Evolutionary conservation across 2,113 vertebrate genomes (phyloP), one percentile per base, ranked within the genome.

Genomic region (Antigone vipio): DNA sequence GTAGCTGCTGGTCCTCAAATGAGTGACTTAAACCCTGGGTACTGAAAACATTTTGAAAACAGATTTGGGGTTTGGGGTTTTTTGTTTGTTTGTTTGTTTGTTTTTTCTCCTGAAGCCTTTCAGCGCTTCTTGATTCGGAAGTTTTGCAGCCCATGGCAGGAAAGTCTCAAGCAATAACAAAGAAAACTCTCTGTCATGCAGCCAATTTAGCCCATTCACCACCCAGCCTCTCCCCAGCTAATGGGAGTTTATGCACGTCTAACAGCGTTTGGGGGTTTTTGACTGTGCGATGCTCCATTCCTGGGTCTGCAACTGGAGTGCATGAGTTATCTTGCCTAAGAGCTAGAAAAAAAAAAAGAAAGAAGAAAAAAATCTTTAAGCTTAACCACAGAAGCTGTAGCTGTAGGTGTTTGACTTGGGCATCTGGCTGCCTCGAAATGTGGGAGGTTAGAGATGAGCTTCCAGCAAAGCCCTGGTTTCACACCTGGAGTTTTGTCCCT

Each of bases 241-340:
- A 22, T 13, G 44, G 30, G 44, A 52, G 23, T 29, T 67, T 11
- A 7, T 30, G n/a, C 40, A 56, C 1, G 0, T 56, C 40, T 82
- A 0, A 52, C 29, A 15, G 44, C 0, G 5, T 42, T 3, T 42
- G 63, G 17, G 11, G 24, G 9, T 1, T 35, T 66, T 42, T 80
- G 50, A 26, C 27, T 35, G 14, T 23, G 11, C 35, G 38, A 1
- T 32, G 5, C n/a, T 69, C n/a, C 9, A 1, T 73, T 76, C 32
- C 45, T n/a, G 59, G 32, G 29, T 62, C 42, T 68, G 11, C 72
- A 24, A 45, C 50, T 66, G 66, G 22, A 79, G 30, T 29, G 45
- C 30, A 34, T 49, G 45, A 79, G n/a, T 88, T 85, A 22, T 3
- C 50, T 83, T 63, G 19, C 38, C 75, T 44, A 34, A 75, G 71